These are phyloP conservation scores for Phlogophora meticulosa DNA, from an alignment of 2,888 invertebrate species.

Conservation along the genomic window DNA sequence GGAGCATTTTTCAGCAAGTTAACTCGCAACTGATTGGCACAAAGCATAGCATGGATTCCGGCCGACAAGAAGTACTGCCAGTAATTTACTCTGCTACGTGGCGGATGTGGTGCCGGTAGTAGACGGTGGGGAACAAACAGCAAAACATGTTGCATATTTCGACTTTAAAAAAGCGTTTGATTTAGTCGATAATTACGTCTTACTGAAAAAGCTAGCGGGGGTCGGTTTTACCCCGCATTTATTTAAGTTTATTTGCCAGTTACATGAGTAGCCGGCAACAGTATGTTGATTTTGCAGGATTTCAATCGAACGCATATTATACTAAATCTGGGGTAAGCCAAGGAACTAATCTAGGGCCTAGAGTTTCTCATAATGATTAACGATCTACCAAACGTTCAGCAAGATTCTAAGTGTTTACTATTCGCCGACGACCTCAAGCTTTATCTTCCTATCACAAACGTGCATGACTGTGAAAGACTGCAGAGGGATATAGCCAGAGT, in stretches of 20 bases:
- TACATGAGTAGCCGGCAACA: too few relatives aligned
- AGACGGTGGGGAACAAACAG: too few relatives aligned
- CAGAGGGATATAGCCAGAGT: background rate
- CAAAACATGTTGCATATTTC: conserved; percentile 25
- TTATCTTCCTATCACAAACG: conserved; percentile 1
- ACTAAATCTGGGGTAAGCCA: background rate
- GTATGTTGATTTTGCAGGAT: too few relatives aligned
- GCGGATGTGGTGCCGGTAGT: background rate
- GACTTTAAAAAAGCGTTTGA: conserved; percentile 35
- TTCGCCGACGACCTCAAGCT: conserved; percentile 1
- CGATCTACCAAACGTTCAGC: background rate
- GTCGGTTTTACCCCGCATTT: conserved; percentile 26
- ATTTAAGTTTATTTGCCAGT: too few relatives aligned
- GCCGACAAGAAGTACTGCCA: too few relatives aligned
- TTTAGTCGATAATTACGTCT: conserved; percentile 25
- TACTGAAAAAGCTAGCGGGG: conserved; percentile 21
- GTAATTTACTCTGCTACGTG: background rate
- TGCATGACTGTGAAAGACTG: background rate
- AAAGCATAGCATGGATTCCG: too few relatives aligned
- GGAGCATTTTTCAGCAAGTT: too few relatives aligned
- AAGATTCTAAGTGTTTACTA: background rate
- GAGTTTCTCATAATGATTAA: too few relatives aligned
- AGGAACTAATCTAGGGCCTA: background rate
- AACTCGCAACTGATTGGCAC: too few relatives aligned
- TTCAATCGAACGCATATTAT: conserved; percentile 3